These are phyloP conservation scores for Actenoides lindsayi DNA, from an alignment of 2,113 vertebrate species.

Conservation along the genomic window DNA sequence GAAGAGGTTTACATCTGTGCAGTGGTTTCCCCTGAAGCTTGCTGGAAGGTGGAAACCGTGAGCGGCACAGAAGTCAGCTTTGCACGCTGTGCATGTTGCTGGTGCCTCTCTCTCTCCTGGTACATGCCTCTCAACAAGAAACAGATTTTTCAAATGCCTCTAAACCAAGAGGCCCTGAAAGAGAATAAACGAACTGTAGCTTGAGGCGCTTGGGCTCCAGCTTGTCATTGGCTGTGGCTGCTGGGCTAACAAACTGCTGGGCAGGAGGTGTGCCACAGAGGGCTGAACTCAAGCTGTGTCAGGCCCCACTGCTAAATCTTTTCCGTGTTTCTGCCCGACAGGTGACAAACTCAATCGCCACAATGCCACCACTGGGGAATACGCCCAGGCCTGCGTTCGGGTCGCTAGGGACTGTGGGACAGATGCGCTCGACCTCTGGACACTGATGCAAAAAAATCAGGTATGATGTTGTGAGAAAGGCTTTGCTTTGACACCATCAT, in stretches of 20 bases:
- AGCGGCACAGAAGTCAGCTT: neutral
- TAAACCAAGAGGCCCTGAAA: neutral
- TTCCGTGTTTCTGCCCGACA: neutral
- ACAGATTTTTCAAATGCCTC: neutral
- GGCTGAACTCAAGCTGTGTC: fast-evolving
- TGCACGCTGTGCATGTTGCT: neutral
- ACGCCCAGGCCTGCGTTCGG: slow-evolving; percentile 84
- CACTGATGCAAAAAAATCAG: slow-evolving; percentile 89
- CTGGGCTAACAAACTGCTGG: fast-evolving
- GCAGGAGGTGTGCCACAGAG: fast-evolving
- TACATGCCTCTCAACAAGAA: neutral
- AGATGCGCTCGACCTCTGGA: slow-evolving; percentile 89
- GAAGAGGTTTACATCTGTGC: neutral
- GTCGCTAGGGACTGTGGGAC: slow-evolving; percentile 81
- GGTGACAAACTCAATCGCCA: slow-evolving; percentile 84
- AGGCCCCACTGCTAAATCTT: fast-evolving
- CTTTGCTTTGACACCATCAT: neutral
- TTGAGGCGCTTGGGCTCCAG: neutral
- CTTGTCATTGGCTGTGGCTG: neutral
- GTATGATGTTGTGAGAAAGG: slow-evolving; percentile 55
- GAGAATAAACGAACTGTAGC: neutral
- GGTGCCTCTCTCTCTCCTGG: neutral
- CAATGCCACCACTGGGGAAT: slow-evolving; percentile 82
- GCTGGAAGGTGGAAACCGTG: neutral
- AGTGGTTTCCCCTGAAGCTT: neutral